Percentiles rank a stretch among this genome's conserved stretches.
phyloP scores from a whole-genome alignment of 2,888 invertebrate species.

The Elgonia sp. region DNA sequence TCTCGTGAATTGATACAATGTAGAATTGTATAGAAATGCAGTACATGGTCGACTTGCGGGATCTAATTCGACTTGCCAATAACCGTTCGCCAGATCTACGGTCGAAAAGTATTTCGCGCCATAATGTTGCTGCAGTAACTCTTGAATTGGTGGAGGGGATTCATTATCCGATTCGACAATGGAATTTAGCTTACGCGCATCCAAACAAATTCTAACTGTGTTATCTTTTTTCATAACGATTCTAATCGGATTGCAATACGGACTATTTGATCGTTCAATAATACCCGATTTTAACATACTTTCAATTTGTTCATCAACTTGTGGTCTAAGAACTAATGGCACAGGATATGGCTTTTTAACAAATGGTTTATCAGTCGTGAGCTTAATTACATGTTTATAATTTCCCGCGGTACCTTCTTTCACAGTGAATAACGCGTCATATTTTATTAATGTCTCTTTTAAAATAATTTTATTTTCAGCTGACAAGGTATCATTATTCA shows the following conservation, averaged over 20 bases:
- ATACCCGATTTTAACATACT: too few species aligned
- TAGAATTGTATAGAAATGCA: conserved; percentile 4
- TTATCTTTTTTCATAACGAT: too few species aligned
- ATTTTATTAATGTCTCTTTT: background rate
- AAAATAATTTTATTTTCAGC: background rate
- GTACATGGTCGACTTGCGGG: background rate
- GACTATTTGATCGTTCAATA: too few species aligned
- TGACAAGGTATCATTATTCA: background rate
- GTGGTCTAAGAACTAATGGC: too few species aligned
- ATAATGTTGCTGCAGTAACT: background rate
- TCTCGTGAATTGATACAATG: conserved; percentile 4
- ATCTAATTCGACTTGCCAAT: conserved; percentile 8
- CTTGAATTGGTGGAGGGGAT: background rate
- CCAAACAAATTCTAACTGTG: too few species aligned
- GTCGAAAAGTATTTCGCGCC: background rate
- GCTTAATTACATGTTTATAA: background rate
- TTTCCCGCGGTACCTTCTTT: background rate
- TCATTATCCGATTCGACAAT: conserved; percentile 11
- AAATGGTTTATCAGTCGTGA: background rate
- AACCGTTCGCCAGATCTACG: conserved; percentile 1
- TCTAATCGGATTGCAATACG: too few species aligned
- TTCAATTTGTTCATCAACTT: too few species aligned
- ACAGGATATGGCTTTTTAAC: background rate
- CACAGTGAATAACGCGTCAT: background rate
- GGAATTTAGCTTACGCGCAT: too few species aligned